phyloP scores from a whole-genome alignment of 2,113 vertebrate genomes.

The Ochotona curzoniae region DNA sequence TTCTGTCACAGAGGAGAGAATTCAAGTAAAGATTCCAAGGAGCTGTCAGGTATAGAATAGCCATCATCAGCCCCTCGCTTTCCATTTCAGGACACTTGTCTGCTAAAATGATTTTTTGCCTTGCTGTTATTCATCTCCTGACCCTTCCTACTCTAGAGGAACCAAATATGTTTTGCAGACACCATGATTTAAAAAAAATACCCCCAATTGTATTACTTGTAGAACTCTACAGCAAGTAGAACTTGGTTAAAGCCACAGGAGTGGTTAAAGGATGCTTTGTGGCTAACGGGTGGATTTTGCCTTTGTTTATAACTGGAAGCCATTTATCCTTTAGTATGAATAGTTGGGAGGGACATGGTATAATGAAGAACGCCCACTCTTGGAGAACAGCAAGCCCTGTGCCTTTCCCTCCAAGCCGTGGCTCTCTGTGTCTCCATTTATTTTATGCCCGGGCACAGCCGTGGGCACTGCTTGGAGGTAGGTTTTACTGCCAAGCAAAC shows the following conservation, averaged over 20 bases:
- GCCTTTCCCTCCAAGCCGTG: not conserved
- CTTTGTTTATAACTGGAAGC: conserved; percentile 30
- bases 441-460: not conserved
- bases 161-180: conserved; percentile 17
- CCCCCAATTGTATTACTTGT: not conserved
- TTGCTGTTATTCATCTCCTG: not conserved
- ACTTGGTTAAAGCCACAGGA: not conserved
- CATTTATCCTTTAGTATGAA: conserved; percentile 28
- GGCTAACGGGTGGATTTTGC: conserved; percentile 26
- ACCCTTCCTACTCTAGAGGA: conserved; percentile 18
- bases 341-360: not conserved
- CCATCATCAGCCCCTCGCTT: not conserved
- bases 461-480: conserved; percentile 27
- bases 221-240: not conserved
- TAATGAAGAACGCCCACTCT: conserved; percentile 7
- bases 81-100: not conserved
- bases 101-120: not conserved
- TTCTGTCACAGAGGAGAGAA: conserved; percentile 23
- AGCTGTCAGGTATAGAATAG: not conserved
- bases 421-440: not conserved
- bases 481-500: not conserved
- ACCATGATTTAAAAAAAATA: conserved; percentile 25
- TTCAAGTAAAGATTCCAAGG: conserved; percentile 24
- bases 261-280: conserved; percentile 23
- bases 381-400: not conserved